Conservation (phyloP, 2,888 invertebrate species). For the Agrypnus murinus region DNA sequence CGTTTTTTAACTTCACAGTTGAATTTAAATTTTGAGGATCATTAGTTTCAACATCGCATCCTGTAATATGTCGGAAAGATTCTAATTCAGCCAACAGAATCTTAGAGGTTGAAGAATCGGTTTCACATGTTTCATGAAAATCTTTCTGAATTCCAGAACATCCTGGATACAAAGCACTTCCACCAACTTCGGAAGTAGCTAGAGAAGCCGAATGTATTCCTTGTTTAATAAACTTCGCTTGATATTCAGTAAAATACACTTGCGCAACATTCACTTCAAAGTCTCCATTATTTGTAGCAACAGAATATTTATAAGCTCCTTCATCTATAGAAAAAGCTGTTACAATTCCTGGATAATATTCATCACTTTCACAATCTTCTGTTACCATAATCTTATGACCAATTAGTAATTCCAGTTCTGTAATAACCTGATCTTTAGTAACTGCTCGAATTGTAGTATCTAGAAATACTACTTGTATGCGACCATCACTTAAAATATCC, state of each 20-base stretch:
- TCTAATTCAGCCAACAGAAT: neutral
- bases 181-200: neutral
- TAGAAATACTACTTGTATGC: constrained; percentile 78
- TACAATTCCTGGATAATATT: constrained; percentile 74
- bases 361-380: constrained; percentile 66
- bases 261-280: constrained; percentile 73
- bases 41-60: constrained; percentile 68
- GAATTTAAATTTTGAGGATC: constrained; percentile 34
- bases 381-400: constrained; percentile 76
- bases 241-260: constrained; percentile 75
- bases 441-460: constrained; percentile 77
- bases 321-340: constrained; percentile 65
- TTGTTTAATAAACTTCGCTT: constrained; percentile 73
- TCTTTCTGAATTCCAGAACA: constrained; percentile 33
- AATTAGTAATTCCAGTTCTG: constrained; percentile 70
- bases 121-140: neutral
- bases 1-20: constrained; percentile 69
- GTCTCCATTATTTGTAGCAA: constrained; percentile 66
- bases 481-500: constrained; percentile 75
- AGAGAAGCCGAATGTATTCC: neutral
- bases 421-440: constrained; percentile 77
- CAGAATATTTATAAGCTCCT: constrained; percentile 70
- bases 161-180: neutral
- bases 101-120: neutral
- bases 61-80: constrained; percentile 69